These are phyloP conservation scores for Theocolax elegans DNA, from an alignment of 1,140 invertebrate species.

Conservation along the genomic window DNA sequence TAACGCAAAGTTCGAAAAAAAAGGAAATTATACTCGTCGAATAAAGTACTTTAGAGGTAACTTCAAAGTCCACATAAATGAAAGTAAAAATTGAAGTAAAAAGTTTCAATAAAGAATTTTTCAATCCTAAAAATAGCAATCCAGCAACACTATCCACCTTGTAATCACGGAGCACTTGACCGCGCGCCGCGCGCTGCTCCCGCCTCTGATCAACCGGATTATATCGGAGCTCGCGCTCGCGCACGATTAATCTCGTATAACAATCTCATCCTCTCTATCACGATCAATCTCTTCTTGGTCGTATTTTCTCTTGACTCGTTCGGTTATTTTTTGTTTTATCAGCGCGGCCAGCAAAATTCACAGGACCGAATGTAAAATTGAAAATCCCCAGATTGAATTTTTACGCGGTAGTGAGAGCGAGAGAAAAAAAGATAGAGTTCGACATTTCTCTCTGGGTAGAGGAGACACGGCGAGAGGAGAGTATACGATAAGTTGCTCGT, in stretches of 20 bases:
- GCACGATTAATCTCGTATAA: conserved; percentile 13
- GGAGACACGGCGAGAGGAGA: not conserved
- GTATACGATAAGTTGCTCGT: no score
- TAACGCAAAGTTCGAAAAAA: no score
- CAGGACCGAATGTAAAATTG: conserved; percentile 34
- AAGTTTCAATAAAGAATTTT: no score
- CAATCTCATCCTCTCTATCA: not conserved
- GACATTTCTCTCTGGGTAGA: no score
- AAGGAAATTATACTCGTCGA: no score
- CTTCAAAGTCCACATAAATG: no score
- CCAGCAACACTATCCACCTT: no score
- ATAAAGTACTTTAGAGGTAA: no score
- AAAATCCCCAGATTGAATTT: conserved; percentile 38
- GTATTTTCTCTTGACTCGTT: not conserved
- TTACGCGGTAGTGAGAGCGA: not conserved
- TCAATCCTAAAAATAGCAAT: no score
- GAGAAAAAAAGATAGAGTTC: not conserved
- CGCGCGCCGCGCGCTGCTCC: no score
- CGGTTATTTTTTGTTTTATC: not conserved
- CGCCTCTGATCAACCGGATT: not conserved
- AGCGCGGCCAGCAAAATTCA: no score
- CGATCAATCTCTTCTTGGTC: conserved; percentile 5
- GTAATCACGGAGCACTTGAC: not conserved
- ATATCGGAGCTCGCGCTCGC: not conserved
- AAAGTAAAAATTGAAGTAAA: no score